Base-by-base conservation (phyloP, 2,888 invertebrate genomes). In the Drosophila ustulata region DNA sequence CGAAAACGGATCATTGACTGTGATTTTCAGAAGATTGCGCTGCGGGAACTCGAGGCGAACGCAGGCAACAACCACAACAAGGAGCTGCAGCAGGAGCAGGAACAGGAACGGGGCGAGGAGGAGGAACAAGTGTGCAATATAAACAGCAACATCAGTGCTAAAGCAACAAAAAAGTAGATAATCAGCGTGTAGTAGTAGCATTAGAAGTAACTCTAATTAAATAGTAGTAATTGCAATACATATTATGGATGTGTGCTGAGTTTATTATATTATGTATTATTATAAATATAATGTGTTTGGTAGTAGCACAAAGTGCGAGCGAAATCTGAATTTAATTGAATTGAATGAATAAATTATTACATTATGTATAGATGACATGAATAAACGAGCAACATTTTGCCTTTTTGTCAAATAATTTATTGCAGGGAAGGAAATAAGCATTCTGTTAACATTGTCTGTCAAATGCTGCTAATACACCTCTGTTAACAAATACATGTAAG, bases 1-100 rank as follows among this genome's bases (percentile, higher is more conserved):
- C 92, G 95, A 43, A 94, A 94, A 86, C 93, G 95, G 92, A 93
- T 95, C n/a, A 94, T 94, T 8, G 94, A 94, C 78, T 92, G 92
- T 75, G 92, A 92, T 81, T 92, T 91, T 66, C 91, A 91, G 51
- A 90, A 91, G 68, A 89, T 91, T 53, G 80, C 82, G n/a, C 49
- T 82, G 43, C 71, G 72, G 11, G 82, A 80, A 13, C 67, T 69
- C 50, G 87, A 86, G n/a, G 5, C 76, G 11, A 61, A 18, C 18
- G 1, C 18, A 18, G 18, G n/a, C 18, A 32, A 13, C 4, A 53
- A 13, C 39, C 18, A 46, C 53, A 47, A 11, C 25, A 32, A 32
- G 5, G 4, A 39, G 28, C 18, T 11, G 26, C 25, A 47, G 3
- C 25, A 49, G 43, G 64, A 71, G 7, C 25, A 45, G 30, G 65